Percentiles rank a stretch among this genome's conserved stretches.
phyloP scores from a whole-genome alignment of 2,888 invertebrate species.

The Rotaria sp. region DNA sequence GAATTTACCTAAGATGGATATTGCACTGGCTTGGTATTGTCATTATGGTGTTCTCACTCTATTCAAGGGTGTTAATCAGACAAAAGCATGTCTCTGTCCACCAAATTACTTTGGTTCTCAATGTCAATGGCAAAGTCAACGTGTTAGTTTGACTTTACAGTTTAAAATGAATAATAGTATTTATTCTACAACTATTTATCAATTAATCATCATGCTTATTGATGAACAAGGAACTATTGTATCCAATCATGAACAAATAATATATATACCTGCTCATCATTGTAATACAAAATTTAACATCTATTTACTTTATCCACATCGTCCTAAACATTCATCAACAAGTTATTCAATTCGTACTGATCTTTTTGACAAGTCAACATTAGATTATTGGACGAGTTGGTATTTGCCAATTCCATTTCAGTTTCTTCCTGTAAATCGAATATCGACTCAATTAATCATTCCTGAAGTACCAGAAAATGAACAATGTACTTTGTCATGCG shows the following conservation, averaged over 20 bases:
- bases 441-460: neutral
- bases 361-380: neutral
- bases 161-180: no score
- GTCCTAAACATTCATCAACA: neutral
- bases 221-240: neutral
- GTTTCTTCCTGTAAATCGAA: constrained; percentile 5
- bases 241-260: neutral
- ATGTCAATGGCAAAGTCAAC: no score
- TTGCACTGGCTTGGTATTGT: no score
- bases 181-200: neutral
- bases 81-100: no score
- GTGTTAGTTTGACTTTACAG: no score
- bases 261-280: neutral
- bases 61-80: no score
- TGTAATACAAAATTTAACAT: neutral
- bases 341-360: constrained; percentile 11
- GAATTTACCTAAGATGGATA: no score
- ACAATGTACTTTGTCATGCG: neutral
- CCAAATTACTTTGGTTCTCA: no score
- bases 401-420: neutral
- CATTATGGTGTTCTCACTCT: no score
- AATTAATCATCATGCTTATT: neutral
- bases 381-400: neutral
- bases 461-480: neutral
- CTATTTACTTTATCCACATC: constrained; percentile 20